Percentiles rank a stretch among this genome's conserved stretches.
phyloP scores from a whole-genome alignment of 2,113 vertebrate genomes.

The Acanthochromis polyacanthus region DNA sequence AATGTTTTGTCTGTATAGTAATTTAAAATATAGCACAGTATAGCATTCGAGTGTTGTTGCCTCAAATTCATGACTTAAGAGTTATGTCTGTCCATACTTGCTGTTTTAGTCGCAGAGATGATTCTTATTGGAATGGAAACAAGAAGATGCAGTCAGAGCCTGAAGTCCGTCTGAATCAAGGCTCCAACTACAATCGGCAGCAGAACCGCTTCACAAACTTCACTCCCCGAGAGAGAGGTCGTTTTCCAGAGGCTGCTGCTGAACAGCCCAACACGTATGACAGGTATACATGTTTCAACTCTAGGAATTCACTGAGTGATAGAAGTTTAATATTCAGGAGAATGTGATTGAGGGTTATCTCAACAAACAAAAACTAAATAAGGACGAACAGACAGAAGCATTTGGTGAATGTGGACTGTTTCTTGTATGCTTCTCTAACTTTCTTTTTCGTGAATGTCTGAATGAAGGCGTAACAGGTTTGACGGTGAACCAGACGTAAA shows the following conservation, averaged over 20 bases:
- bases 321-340: background rate
- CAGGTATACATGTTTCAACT: constrained; percentile 80
- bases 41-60: background rate
- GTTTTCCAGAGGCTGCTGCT: constrained; percentile 88
- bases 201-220: constrained; percentile 95
- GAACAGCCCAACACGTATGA: constrained; percentile 90
- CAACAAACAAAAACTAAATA: too few relatives aligned
- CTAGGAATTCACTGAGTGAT: background rate
- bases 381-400: too few relatives aligned
- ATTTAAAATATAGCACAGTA: too few relatives aligned
- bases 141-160: constrained; percentile 93
- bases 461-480: constrained; percentile 93
- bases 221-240: constrained; percentile 89
- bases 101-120: constrained; percentile 87
- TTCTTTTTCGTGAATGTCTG: background rate
- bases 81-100: background rate
- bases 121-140: constrained; percentile 93
- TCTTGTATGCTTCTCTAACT: background rate
- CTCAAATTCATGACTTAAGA: background rate
- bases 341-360: background rate
- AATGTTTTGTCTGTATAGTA: too few relatives aligned
- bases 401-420: background rate
- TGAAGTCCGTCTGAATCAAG: constrained; percentile 90
- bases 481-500: constrained; percentile 92
- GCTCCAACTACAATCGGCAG: constrained; percentile 91